Base-by-base conservation (phyloP, 2,113 vertebrate species). In the Oophaga pumilio region DNA sequence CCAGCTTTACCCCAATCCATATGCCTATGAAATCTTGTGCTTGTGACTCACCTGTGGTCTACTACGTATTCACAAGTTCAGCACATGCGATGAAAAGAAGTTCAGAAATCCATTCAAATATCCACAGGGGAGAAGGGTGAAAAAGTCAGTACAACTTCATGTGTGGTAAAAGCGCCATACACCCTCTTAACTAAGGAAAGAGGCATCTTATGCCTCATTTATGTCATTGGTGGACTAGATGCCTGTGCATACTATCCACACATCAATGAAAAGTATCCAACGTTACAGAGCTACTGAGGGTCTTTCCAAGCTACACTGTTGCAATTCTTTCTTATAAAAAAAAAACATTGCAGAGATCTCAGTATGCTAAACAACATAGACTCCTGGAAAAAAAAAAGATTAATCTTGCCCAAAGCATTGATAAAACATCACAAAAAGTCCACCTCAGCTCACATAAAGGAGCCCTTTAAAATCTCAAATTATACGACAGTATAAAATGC, bases 401-500 rank as follows among this genome's bases (percentile, higher is more conserved):
- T 52, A 22, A 60, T 74, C 43, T 53, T 73, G 60, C 28, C 59
- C 60, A 64, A 74, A 74, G 68, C 79, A 76, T 28, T 71, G 57
- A 71, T 62, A 78, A 82, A 82, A 76, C 59, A 82, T 74, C 24
- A 33, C 20, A 74, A 52, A 62, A 87, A 76, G 59, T 11, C 60
- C 71, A 77, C 59, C 69, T 76, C 57, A 50, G 81, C 73, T 83
- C 79, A 64, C 53, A 88, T 87, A 83, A 86, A 87, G 68, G 57
- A 74, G 49, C 69, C 80, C 49, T 81, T 88, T 88, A 49, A 82
- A 88, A 77, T 88, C 87, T 84, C 62, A 68, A 77, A 56, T 84
- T 88, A 84, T 88, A 84, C 77, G n/a, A 43, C 81, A 33, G n/a
- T 53, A 74, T 84, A 83, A 88, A 83, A 77, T 52, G 50, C 87